A percentile compares a stretch with the other conserved stretches of the same genome.
Evolutionary conservation across 2,797 vertebrate species (phyloP).

Genomic region (Denticeps clupeoides): DNA sequence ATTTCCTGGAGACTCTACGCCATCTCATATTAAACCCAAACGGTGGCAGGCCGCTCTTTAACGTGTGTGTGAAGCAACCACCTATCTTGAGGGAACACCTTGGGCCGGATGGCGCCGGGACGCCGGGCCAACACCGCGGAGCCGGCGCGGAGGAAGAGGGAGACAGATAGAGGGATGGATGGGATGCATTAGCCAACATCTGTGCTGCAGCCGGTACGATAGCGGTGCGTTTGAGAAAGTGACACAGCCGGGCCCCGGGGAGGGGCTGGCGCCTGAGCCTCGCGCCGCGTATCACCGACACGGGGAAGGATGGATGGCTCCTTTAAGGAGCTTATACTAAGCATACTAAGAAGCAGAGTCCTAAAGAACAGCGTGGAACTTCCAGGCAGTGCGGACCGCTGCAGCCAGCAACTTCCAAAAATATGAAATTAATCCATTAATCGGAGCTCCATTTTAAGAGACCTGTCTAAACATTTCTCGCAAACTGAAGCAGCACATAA

Average conservation of each 20-base stretch:
- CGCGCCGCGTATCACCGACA: conserved; percentile 17
- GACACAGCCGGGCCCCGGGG: conserved; percentile 6
- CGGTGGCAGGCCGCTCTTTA: not conserved
- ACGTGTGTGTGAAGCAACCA: not conserved
- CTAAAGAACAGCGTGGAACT: conserved; percentile 19
- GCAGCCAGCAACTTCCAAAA: conserved; percentile 26
- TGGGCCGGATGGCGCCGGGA: conserved; percentile 10
- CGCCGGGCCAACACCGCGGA: conserved; percentile 6
- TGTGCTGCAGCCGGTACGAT: not conserved
- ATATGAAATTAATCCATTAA: conserved; percentile 33
- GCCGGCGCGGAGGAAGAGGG: conserved; percentile 15
- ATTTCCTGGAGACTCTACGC: not conserved
- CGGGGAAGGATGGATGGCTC: conserved; percentile 25
- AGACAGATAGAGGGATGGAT: not conserved
- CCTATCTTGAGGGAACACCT: conserved; percentile 30
- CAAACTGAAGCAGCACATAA: too few species aligned
- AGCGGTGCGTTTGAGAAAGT: conserved; percentile 7
- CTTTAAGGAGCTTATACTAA: conserved; percentile 36
- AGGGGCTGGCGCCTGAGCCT: conserved; percentile 21
- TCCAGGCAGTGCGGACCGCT: conserved; percentile 26
- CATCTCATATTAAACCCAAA: not conserved
- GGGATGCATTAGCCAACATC: too few species aligned
- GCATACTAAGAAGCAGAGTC: conserved; percentile 23
- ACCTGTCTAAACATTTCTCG: too few species aligned
- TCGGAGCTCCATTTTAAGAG: conserved; percentile 18